Evolutionary conservation across 2,113 vertebrate genomes (phyloP), one percentile per base, ranked within the genome.

Genomic region (Labrus mixtus): DNA sequence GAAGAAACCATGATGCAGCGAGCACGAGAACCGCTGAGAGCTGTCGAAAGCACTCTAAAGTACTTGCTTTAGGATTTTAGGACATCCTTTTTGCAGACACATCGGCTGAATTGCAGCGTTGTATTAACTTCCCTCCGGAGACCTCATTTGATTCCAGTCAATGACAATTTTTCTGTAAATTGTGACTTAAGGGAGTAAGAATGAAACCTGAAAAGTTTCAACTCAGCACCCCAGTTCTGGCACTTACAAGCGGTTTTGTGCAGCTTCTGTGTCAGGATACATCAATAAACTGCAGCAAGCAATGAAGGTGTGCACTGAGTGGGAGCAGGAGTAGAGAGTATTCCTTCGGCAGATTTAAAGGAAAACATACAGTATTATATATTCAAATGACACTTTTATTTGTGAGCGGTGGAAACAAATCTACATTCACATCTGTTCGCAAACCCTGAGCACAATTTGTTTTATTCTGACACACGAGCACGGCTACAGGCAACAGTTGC

Each of bases 401-500:
- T 73, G 41, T 56, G 51, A 81, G 79, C 73, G 9, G 56, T 60
- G 10, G n/a, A 81, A 20, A 62, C 29, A 37, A 79, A 56, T 58
- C 45, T 29, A 68, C 54, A 80, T 81, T 72, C 41, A 68, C 33
- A 74, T 65, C 19, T 69, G 39, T 70, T 70, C 43, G 53, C 29
- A 74, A 68, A 67, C 64, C 54, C 8, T 69, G 73, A 64, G 64
- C 67, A 69, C 62, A 64, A 76, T 88, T 86, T 89, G 83, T 84
- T 76, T 72, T 69, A 57, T 43, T 67, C 78, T 75, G 81, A 82
- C 79, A 33, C 76, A 76, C 54, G 81, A 82, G 75, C 64, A 25
- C 80, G 46, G 80, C 80, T 74, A 86, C 72, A 79, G 88, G 90
- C 88, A 90, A 73, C 87, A 86, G 84, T 82, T 79, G 79, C 79